Base-by-base conservation (phyloP, 2,888 invertebrate genomes). In the Elgonia sp. region DNA sequence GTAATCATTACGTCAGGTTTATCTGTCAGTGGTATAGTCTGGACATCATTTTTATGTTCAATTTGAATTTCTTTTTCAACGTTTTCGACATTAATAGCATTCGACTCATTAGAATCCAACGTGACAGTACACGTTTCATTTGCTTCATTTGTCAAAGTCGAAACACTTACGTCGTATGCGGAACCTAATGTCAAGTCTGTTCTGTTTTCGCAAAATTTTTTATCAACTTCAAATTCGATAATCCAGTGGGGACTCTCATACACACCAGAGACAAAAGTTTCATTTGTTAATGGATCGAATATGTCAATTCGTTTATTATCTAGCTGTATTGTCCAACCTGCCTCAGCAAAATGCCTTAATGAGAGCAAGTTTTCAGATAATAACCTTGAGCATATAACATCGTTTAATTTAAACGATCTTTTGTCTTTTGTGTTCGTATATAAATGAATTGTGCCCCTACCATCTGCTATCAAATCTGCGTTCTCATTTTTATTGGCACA, bases 241-340 rank as follows among this genome's bases (percentile, higher is more conserved):
- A 53, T 7, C 53, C 53, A 53, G 16, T 53, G 82, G 37, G 88
- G 75, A 14, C 88, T 77, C 62, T 82, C 6, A 20, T 57, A 21
- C 16, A 9, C 53, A 5, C 42, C 42, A 10, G 42, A 42, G 42
- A 42, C 10, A 42, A 42, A 42, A 42, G 10, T 42, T 42, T 42
- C 42, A 42, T 42, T 42, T 42, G 53, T 53, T 5, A 5, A 14
- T 10, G 69, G 69, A 69, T 69, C 50, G 14, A 42, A 69, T 9
- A 69, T 69, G 18, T 46, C 20, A 3, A 69, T 69, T 21, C 46
- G 10, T 46, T 69, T 46, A 16, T 69, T 69, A 46, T 69, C 69
- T 37, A 69, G 2, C 2, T 10, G 42, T 5, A 69, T 69, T 21
- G 12, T 20, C 46, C 50, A 69, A 40, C 69, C 69, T 9, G 18